A percentile compares a stretch with the other conserved stretches of the same genome.
Conservation (phyloP, 1,140 invertebrate species). For the Hirudo medicinalis region DNA sequence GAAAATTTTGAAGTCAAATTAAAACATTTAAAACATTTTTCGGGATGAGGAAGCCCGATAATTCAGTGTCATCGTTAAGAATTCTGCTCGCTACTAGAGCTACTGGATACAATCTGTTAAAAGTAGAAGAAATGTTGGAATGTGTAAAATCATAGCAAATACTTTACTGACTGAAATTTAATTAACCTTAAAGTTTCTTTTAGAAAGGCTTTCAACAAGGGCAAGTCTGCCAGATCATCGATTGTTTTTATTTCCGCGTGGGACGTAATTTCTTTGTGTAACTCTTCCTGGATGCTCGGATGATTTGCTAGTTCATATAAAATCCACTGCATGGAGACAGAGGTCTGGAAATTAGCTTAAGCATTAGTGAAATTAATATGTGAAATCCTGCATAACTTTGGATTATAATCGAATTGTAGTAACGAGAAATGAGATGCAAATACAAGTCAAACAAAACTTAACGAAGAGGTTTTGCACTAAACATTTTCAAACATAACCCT, state of each 20-base stretch:
- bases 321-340: conserved; percentile 13
- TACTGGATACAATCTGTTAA: conserved; percentile 14
- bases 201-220: conserved; percentile 4
- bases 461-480: too few species aligned
- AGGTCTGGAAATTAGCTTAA: background rate
- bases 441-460: too few species aligned
- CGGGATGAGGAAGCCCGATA: conserved; percentile 14
- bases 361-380: too few species aligned
- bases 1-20: too few species aligned
- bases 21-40: background rate
- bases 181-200: conserved; percentile 16
- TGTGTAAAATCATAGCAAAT: too few species aligned
- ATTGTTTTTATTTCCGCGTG: background rate
- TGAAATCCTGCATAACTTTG: too few species aligned
- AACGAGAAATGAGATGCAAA: too few species aligned
- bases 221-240: conserved; percentile 6
- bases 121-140: background rate
- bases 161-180: background rate
- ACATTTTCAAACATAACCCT: too few species aligned
- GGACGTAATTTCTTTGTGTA: conserved; percentile 10
- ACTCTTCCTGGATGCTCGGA: conserved; percentile 6
- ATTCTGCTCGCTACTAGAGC: background rate
- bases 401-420: too few species aligned
- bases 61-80: background rate
- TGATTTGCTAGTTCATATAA: background rate